Evolutionary conservation across 2,888 invertebrate species (phyloP), one percentile per base, ranked within the genome.

Genomic region (Tinea semifulvella): DNA sequence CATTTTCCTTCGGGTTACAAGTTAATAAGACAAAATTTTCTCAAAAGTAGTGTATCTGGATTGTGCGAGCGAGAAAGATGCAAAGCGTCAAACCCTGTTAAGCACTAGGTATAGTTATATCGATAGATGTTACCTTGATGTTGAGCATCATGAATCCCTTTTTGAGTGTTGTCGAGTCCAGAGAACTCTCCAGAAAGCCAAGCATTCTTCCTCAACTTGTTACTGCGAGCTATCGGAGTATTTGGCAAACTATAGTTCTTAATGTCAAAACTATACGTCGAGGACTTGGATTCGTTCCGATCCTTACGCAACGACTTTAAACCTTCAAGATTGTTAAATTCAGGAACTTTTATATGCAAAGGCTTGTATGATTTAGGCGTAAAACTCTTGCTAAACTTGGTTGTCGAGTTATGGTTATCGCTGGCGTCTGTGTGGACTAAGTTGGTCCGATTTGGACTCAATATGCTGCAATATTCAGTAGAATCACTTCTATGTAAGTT

Each of bases 151-250:
- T 14, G 6, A 31, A n/a, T 13, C 13, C 5, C 31, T 14, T 31
- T 31, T 10, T 36, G 17, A 2, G 17, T 1, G 7, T 10, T 36
- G 6, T 36, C 36, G 3, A 17, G 7, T 3, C n/a, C 6, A n/a
- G 3, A 17, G n/a, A 36, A 17, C n/a, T 79, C 77, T 7, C 81
- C 82, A 1, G 83, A 79, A 1, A 84, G 60, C 84, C 84, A 84
- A 6, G 83, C 83, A 46, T 82, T 82, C 49, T 75, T 80, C 50
- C 83, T 70, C 50, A 84, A 57, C 52, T 83, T 83, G 48, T 82
- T 84, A 52, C 79, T 83, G 4, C 83, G 62, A 3, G 84, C 84
- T 46, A 84, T 84, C 1, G 84, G 83, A 4, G 83, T 83, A 0
- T 64, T 63, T 1, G 84, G 84, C 48, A 84, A 62, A 53, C 75